Evolutionary conservation across 2,888 invertebrate genomes (phyloP).

Genomic region (Nymphalis urticae): DNA sequence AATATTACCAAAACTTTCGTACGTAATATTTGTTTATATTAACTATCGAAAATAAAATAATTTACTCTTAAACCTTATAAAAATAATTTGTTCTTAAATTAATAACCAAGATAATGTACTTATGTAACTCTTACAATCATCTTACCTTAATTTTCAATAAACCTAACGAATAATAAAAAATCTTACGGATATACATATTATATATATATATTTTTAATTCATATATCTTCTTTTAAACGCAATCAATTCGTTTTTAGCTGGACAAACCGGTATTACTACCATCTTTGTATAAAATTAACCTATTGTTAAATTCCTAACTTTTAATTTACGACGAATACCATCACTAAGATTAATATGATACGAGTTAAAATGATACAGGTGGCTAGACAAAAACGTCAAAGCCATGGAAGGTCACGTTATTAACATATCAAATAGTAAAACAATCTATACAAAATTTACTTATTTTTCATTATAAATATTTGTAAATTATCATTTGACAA

Average conservation of each 20-base stretch:
- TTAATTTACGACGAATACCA: constrained; percentile 1
- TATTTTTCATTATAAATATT: background rate
- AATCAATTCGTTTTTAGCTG: background rate
- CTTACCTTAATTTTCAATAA: too few relatives aligned
- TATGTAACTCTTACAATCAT: too few relatives aligned
- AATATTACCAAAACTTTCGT: too few relatives aligned
- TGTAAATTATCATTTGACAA: background rate
- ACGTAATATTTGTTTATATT: too few relatives aligned
- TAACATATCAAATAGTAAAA: background rate
- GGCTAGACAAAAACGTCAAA: background rate
- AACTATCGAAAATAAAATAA: too few relatives aligned
- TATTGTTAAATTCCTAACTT: background rate
- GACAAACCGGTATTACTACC: constrained; percentile 1
- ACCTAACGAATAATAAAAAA: too few relatives aligned
- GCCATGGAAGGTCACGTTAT: background rate
- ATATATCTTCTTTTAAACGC: background rate
- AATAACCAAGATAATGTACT: too few relatives aligned
- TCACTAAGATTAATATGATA: background rate
- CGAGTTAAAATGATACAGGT: background rate
- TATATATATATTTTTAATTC: too few relatives aligned
- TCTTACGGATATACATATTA: too few relatives aligned
- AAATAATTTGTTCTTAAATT: too few relatives aligned
- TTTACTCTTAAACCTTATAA: too few relatives aligned
- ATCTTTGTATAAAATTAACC: background rate
- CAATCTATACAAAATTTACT: background rate